phyloP scores from a whole-genome alignment of 2,888 invertebrate genomes.

The Sarcophaga carnaria region DNA sequence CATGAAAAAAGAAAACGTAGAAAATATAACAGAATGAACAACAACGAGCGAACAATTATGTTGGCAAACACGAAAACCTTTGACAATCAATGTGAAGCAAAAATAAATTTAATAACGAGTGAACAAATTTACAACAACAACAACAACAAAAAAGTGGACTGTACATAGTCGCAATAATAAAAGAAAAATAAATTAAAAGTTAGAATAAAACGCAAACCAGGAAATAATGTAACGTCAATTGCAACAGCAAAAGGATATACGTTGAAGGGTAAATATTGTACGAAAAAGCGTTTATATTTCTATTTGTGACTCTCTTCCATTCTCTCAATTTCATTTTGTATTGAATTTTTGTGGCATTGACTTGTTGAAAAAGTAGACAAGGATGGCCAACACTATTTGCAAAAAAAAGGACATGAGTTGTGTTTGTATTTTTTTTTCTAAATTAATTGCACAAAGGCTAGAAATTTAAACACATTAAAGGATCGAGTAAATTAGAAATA shows the following conservation, averaged over 20 bases:
- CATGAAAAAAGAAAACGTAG: not conserved
- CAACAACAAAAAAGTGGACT: not conserved
- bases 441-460: slow-evolving; percentile 49
- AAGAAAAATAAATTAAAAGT: slow-evolving; percentile 3
- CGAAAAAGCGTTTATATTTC: not conserved
- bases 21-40: slow-evolving; percentile 15
- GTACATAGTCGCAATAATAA: not conserved
- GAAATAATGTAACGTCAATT: slow-evolving; percentile 41
- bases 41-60: slow-evolving; percentile 25
- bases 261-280: slow-evolving; percentile 25
- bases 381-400: not conserved
- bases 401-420: not conserved
- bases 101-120: slow-evolving; percentile 42
- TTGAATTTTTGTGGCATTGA: slow-evolving; percentile 25
- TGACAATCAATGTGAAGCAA: slow-evolving; percentile 52
- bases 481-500: not conserved
- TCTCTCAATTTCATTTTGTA: slow-evolving; percentile 3
- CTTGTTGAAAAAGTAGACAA: not conserved
- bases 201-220: slow-evolving; percentile 44
- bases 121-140: not conserved
- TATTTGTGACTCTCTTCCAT: not conserved
- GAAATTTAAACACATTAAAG: slow-evolving; percentile 21
- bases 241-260: not conserved
- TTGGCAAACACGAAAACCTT: slow-evolving; percentile 58
- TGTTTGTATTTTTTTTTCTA: not conserved